Evolutionary conservation across 2,888 invertebrate genomes (phyloP).

Genomic region (Pimpla rufipes): DNA sequence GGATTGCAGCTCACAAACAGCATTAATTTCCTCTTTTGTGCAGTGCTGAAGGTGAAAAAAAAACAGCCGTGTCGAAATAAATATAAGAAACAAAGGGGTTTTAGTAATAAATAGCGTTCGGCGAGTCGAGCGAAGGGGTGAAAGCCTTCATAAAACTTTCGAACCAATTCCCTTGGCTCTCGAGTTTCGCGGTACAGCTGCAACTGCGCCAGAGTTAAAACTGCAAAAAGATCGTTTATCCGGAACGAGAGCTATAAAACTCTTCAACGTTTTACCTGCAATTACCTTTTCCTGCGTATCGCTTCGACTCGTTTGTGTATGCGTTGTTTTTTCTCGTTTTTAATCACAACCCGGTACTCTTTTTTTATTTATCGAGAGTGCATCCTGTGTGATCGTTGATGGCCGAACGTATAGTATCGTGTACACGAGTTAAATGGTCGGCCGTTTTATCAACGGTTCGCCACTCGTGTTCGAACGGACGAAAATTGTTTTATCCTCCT

Average conservation of each 20-base stretch:
- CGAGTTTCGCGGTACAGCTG: constrained; percentile 33
- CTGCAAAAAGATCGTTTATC: constrained; percentile 57
- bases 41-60: neutral
- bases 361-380: constrained; percentile 37
- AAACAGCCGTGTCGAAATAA: constrained; percentile 21
- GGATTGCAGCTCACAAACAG: neutral
- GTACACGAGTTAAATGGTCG: constrained; percentile 51
- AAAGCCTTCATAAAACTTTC: constrained; percentile 59
- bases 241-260: constrained; percentile 61
- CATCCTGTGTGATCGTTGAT: constrained; percentile 41
- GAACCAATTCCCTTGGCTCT: constrained; percentile 59
- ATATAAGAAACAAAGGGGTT: constrained; percentile 22
- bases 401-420: constrained; percentile 14
- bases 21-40: neutral
- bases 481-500: constrained; percentile 56
- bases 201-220: constrained; percentile 45
- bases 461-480: constrained; percentile 43
- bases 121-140: constrained; percentile 2
- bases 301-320: constrained; percentile 12
- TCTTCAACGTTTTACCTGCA: constrained; percentile 59
- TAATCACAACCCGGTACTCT: constrained; percentile 51
- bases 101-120: constrained; percentile 38
- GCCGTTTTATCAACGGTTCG: constrained; percentile 49
- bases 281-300: constrained; percentile 57
- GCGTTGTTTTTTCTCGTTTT: constrained; percentile 30